Base-by-base conservation (phyloP, 1,140 invertebrate species). In the Tetramorium alpestre region DNA sequence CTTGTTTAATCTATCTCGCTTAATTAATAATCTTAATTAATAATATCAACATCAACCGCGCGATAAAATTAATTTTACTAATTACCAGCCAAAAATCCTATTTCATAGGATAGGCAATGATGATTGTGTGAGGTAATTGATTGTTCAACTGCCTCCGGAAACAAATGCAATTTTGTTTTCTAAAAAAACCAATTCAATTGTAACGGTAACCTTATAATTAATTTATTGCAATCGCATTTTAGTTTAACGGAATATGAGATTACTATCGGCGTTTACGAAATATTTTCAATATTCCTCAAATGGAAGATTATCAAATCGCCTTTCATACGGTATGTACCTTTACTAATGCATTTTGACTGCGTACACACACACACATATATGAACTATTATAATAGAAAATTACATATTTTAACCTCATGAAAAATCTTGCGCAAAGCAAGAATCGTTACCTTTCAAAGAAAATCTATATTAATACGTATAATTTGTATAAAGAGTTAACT, bases 81-180 rank as follows among this genome's bases (percentile, higher is more conserved):
- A 51, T 16, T 5, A 51, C 49, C 49, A 18, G 6, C 5, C 62
- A 38, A 38, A 64, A 28, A 64, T 33, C 4, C 7, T 64, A 18
- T 64, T 38, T 16, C 2, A 13, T 64, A 28, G 2, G 2, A 64
- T 64, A 38, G 47, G 33, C 33, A 33, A 47, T 47, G 11, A 38
- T 13, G 28, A 33, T 3, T 38, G 3, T 41, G 18, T 22, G 65
- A 47, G 22, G 25, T 11, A 69, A 47, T 47, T 11, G 10, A 47
- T 47, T n/a, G 38, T 13, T 47, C 41, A 6, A 69, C 6, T 70
- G 44, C 16, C 13, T n/a, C 28, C n/a, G 1, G 10, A 73, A 73
- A 73, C 51, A 73, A 73, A 70, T 70, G 44, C 38, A 70, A 47
- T 73, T 38, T 56, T 56, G 18, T 56, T 56, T 22, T 8, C 54